Percentiles rank a stretch among this genome's conserved stretches.
Evolutionary conservation across 2,797 vertebrate species (phyloP).

Genomic region (Staurois parvus): DNA sequence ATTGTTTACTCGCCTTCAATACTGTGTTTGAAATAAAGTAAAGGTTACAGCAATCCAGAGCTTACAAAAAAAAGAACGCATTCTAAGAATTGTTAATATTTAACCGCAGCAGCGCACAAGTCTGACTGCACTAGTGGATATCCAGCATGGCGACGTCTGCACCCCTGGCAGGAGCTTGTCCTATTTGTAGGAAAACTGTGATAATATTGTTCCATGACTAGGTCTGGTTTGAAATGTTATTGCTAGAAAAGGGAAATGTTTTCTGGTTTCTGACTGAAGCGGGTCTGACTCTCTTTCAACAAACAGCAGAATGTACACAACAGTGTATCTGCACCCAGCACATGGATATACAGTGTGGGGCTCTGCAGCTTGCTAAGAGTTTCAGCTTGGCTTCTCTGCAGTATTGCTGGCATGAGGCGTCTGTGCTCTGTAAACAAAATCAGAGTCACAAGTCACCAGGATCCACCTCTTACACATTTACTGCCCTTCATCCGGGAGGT

Average conservation of each 20-base stretch:
- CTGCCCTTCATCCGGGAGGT: slow-evolving; percentile 68
- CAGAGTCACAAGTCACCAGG: slow-evolving; percentile 71
- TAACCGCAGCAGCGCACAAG: slow-evolving; percentile 52
- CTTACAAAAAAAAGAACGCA: slow-evolving; percentile 57
- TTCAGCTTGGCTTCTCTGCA: slow-evolving; percentile 72
- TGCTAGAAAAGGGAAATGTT: background rate
- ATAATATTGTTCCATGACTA: slow-evolving; percentile 13
- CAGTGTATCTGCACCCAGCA: background rate
- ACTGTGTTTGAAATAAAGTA: slow-evolving; percentile 52
- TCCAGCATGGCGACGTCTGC: background rate
- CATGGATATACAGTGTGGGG: background rate
- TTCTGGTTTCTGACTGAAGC: slow-evolving; percentile 3
- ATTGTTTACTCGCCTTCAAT: slow-evolving; percentile 40
- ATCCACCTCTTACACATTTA: slow-evolving; percentile 74
- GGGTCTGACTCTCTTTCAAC: slow-evolving; percentile 13
- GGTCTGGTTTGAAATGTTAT: slow-evolving; percentile 13
- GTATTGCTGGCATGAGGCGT: slow-evolving; percentile 74
- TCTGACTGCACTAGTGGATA: background rate
- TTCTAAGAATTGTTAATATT: slow-evolving; percentile 61
- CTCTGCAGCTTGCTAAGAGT: slow-evolving; percentile 67
- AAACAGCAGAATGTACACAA: background rate
- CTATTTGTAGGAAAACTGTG: background rate
- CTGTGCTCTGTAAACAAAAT: slow-evolving; percentile 77
- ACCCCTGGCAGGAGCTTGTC: background rate
- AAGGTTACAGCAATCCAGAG: slow-evolving; percentile 67